These are phyloP conservation scores for Julus scanicus DNA, from an alignment of 2,888 invertebrate species.

Conservation along the genomic window DNA sequence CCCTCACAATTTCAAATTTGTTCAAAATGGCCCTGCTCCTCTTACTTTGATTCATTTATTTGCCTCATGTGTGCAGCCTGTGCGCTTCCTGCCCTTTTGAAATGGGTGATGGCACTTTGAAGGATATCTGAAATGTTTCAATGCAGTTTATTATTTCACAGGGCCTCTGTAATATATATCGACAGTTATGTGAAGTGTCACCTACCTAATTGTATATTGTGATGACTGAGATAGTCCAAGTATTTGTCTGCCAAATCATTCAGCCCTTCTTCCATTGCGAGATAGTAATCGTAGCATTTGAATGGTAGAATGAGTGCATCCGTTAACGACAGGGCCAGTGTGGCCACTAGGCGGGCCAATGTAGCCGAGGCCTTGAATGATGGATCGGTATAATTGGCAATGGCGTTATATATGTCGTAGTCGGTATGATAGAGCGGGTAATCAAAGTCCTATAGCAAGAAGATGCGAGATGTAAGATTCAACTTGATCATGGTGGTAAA, in stretches of 20 bases:
- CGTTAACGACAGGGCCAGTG: constrained; percentile 58
- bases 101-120: constrained; percentile 50
- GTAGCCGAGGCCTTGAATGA: constrained; percentile 62
- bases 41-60: constrained; percentile 53
- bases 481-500: background rate
- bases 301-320: constrained; percentile 58
- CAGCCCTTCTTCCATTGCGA: constrained; percentile 56
- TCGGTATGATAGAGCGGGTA: constrained; percentile 65
- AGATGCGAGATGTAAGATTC: background rate
- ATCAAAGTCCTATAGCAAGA: constrained; percentile 56
- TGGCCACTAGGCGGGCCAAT: constrained; percentile 59
- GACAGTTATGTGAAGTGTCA: background rate
- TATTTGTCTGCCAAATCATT: constrained; percentile 57
- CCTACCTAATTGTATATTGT: constrained; percentile 58
- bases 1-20: too few species aligned
- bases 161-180: background rate
- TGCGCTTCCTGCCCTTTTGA: constrained; percentile 36
- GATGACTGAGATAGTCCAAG: constrained; percentile 52
- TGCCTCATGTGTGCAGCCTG: background rate
- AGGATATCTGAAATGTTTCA: constrained; percentile 48
- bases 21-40: background rate
- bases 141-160: background rate
- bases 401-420: constrained; percentile 64
- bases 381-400: constrained; percentile 64
- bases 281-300: constrained; percentile 56